Evolutionary conservation across 2,797 vertebrate genomes (phyloP), one percentile per base, ranked within the genome.

Genomic region (Ciconia nigra): DNA sequence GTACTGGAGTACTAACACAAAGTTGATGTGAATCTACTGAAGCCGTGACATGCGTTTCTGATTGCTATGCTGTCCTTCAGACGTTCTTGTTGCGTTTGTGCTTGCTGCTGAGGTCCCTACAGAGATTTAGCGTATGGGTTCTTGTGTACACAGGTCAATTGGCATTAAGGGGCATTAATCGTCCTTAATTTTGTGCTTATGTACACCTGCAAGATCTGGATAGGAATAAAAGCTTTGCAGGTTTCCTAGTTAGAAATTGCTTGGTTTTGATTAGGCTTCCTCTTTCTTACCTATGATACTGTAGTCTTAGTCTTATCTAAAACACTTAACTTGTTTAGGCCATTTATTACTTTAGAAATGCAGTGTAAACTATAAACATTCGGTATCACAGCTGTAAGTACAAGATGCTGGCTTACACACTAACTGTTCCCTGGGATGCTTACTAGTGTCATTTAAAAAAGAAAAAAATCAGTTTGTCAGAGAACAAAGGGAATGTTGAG

Each of bases 321-420:
- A 88, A 15, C 14, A 1, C 2, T 31, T 80, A 15, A 28, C 12
- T 83, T 58, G 1, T 13, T 57, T 26, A 54, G 87, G 35, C 19
- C 4, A 6, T 57, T 82, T n/a, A 31, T 74, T 95, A 29, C 10
- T 49, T 59, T 25, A 46, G 49, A 83, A 87, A 59, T 52, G 24
- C 12, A 7, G 2, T 19, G 15, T 63, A 51, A 93, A 39, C 31
- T 29, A 3, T 65, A 29, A 73, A 12, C 21, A 10, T 54, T 14
- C 0, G 0, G 1, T 62, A n/a, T 62, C 5, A 3, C 11, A 35
- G 15, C 7, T 59, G 4, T 22, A 57, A 54, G 21, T 72, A 28
- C 28, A 88, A 76, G 86, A 55, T 52, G 15, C 9, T 55, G n/a
- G 10, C 12, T 74, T 78, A 13, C 21, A 4, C 5, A 1, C 3